Evolutionary conservation across 2,888 invertebrate genomes (phyloP).

Genomic region (Stratiomys singularior): DNA sequence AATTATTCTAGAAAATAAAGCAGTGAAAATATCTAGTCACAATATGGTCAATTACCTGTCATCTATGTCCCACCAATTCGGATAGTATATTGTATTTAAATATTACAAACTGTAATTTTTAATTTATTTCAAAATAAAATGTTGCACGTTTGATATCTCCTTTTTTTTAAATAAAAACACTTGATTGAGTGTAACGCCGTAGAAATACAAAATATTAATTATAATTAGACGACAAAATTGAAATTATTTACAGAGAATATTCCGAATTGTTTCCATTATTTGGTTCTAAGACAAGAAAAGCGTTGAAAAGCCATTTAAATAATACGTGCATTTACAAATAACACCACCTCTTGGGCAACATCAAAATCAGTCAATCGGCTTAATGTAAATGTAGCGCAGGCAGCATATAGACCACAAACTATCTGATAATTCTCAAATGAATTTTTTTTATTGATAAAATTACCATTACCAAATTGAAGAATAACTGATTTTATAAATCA

Average conservation of each 20-base stretch:
- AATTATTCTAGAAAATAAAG: slow-evolving; percentile 3
- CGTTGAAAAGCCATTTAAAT: no score
- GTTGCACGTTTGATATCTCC: background rate
- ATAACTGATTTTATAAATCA: no score
- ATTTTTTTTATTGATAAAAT: no score
- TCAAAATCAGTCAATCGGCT: no score
- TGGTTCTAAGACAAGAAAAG: no score
- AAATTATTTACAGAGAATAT: background rate
- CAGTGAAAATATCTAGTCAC: background rate
- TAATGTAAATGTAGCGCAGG: no score
- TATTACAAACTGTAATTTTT: background rate
- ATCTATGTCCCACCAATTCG: background rate
- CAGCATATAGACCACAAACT: no score
- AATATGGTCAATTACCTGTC: background rate
- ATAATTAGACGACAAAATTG: background rate
- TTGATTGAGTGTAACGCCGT: background rate
- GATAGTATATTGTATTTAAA: background rate
- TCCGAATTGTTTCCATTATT: no score
- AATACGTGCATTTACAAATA: no score
- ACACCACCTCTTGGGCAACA: no score
- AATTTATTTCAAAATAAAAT: background rate
- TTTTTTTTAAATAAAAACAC: background rate
- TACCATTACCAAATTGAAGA: no score
- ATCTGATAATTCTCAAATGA: no score
- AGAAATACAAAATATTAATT: background rate